These are phyloP conservation scores for Dicranocentrus wangi DNA, from an alignment of 2,888 invertebrate genomes.

Conservation along the genomic window DNA sequence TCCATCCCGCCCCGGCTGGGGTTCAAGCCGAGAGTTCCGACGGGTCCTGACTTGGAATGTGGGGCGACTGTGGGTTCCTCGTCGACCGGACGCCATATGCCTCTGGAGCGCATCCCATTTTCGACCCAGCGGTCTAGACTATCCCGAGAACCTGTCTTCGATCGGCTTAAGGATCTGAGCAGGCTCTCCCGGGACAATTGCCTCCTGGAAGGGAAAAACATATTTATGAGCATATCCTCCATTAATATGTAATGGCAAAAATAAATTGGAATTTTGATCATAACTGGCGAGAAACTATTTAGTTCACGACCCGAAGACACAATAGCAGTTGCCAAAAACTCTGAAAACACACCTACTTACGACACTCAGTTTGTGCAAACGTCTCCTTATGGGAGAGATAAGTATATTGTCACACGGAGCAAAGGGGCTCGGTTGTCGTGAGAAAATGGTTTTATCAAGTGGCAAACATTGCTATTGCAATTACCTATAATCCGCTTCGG, in stretches of 20 bases:
- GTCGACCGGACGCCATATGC: constrained; percentile 66
- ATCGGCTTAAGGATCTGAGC: constrained; percentile 71
- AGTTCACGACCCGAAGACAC: no score
- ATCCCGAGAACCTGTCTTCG: constrained; percentile 72
- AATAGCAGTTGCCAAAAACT: no score
- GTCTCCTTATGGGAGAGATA: no score
- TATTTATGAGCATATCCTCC: no score
- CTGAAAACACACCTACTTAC: no score
- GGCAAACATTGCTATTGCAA: neutral
- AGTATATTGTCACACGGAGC: no score
- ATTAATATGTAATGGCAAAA: no score
- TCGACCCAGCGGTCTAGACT: constrained; percentile 73
- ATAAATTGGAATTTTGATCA: no score
- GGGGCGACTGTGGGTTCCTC: constrained; percentile 22
- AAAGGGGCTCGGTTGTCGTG: no score
- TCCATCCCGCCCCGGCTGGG: constrained; percentile 44
- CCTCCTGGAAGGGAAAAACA: constrained; percentile 59
- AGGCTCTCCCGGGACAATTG: constrained; percentile 72
- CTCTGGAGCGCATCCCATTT: constrained; percentile 70
- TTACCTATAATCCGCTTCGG: constrained; percentile 72
- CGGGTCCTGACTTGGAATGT: constrained; percentile 36
- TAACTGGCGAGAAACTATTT: no score
- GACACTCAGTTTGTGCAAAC: no score
- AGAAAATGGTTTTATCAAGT: neutral
- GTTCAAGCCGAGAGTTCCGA: constrained; percentile 27